Evolutionary conservation across 2,797 vertebrate genomes (phyloP), one percentile per base, ranked within the genome.

Genomic region (Spinus pinus): DNA sequence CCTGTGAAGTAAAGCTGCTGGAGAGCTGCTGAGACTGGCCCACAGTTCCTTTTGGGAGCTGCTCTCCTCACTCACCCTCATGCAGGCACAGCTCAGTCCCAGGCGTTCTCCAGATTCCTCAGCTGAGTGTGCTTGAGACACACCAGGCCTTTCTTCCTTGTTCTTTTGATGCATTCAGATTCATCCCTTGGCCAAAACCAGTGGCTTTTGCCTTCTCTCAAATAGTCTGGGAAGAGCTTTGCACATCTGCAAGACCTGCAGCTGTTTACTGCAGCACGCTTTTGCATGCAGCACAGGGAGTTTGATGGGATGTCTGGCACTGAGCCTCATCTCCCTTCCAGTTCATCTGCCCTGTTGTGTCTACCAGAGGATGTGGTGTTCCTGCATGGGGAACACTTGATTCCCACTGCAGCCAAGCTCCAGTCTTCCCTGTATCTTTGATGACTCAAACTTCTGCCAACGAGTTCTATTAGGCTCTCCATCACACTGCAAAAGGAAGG

Each of bases 341-440:
- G 6, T 35, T 94, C 16, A 12, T 77, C 62, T 6, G 0, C 27
- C 33, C 14, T 46, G 2, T 14, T 73, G 30, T 16, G 22, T 27
- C 27, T 62, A 5, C 13, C 53, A 60, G 9, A 42, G 4, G 30
- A 10, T 39, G 19, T 41, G 56, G 19, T 83, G 18, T 12, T 56
- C 23, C 41, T 66, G 31, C 19, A 27, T 15, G 14, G 9, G 10
- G 7, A 90, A 21, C 0, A 1, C 24, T 70, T 0, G 0, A 33
- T 64, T 88, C 22, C 27, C 42, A 28, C 33, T 37, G 39, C n/a
- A 88, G 57, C 18, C 1, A 3, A 50, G 10, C n/a, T 81, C 60
- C 75, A 35, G 9, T 46, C 46, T 80, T 90, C 22, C 31, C n/a
- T 4, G 6, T 33, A 49, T 70, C 37, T 71, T 47, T 54, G 33